Base-by-base conservation (phyloP, 1,140 invertebrate genomes). In the Formica selysi region DNA sequence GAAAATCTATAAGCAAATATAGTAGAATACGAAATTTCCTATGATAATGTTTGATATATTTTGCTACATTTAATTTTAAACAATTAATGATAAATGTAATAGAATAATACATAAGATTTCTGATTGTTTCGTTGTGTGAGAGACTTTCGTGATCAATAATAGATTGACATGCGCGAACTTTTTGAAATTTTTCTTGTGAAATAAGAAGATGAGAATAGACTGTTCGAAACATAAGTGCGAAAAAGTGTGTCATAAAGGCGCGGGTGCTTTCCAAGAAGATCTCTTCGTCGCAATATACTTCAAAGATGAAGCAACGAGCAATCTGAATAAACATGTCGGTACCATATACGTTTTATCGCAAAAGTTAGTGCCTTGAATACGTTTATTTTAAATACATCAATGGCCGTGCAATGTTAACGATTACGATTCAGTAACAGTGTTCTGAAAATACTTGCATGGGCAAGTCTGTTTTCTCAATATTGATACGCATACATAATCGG, bases 221-320 rank as follows among this genome's bases (percentile, higher is more conserved):
- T 29, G 57, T n/a, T 38, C 8, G 44, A 36, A 57, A 83, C 54
- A 62, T 83, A 83, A 83, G 79, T 83, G 79, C 68, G 68, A 83
- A 83, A 83, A 83, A 83, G 79, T 73, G 68, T 83, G 79, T 83
- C 79, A 74, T 83, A 83, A 83, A 83, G 57, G 38, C 48, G 29
- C 38, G 29, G 41, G 19, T 48, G 79, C 54, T 83, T 83, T 83
- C 79, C 59, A 6, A 73, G 79, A 83, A 83, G 68, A 74, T 44
- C 79, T 83, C 68, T 73, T 83, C 79, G 38, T 83, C 79, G 79
- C 79, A 83, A 74, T 83, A 83, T 74, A 74, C 79, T 83, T 83
- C 79, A 83, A 83, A 81, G 79, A 81, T 81, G 67, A 81, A 74
- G 68, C 79, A 61, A 70, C 29, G 54, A 44, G 54, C 79, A 44